A percentile compares a stretch with the other conserved stretches of the same genome.
Evolutionary conservation across 1,140 invertebrate genomes (phyloP).

Genomic region (Apis dorsata): DNA sequence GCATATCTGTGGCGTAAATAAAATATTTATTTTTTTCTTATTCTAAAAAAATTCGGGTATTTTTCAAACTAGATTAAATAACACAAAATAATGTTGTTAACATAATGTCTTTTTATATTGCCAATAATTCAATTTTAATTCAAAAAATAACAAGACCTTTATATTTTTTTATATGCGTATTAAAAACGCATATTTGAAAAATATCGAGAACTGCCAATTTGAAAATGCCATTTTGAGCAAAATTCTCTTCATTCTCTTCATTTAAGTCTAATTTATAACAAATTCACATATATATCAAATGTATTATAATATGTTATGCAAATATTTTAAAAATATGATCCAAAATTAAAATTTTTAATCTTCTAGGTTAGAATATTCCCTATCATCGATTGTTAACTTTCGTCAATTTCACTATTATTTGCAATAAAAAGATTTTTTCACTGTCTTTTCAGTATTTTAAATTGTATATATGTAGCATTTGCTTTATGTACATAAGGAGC

Average conservation of each 20-base stretch:
- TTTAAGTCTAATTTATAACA: no score
- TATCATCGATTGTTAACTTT: background rate
- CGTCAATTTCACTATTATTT: background rate
- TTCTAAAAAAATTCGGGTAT: background rate
- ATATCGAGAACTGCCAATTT: background rate
- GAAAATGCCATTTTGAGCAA: background rate
- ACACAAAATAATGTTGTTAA: background rate
- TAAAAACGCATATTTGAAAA: background rate
- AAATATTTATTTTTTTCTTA: background rate
- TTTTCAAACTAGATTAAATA: background rate
- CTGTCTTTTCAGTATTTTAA: background rate
- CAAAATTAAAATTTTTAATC: background rate
- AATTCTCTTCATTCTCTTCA: background rate
- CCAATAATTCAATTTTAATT: background rate
- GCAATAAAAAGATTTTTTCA: slow-evolving; percentile 8
- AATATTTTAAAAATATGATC: background rate
- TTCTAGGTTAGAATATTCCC: background rate
- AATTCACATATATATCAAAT: no score
- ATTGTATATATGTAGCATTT: background rate
- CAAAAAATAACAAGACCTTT: background rate
- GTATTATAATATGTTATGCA: no score
- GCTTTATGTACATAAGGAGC: slow-evolving; percentile 10
- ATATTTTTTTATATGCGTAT: background rate
- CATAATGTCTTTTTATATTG: no score
- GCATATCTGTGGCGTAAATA: background rate